A percentile compares a stretch with the other conserved stretches of the same genome.
phyloP scores from a whole-genome alignment of 92 coral and sea anemone genomes.

The Ricordea florida region DNA sequence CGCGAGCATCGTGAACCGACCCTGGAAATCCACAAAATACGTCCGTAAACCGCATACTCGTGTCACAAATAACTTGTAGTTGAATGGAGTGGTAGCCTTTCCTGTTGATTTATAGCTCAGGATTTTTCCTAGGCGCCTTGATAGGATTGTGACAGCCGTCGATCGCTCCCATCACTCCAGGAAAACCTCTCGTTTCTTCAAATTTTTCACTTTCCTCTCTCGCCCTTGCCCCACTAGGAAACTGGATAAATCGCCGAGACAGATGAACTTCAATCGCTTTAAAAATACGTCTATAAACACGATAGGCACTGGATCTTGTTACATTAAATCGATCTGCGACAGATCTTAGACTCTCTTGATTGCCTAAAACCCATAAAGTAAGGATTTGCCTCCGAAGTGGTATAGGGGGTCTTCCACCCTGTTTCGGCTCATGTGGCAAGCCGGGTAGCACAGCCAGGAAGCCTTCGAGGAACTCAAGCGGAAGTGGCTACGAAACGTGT shows the following conservation, averaged over 20 bases:
- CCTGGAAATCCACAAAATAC: conserved; percentile 70
- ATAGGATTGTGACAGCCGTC: conserved; percentile 58
- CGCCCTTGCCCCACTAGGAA: conserved; percentile 46
- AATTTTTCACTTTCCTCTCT: conserved; percentile 24
- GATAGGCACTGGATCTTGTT: conserved; percentile 37
- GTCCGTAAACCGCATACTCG: conserved; percentile 48
- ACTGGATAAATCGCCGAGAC: conserved; percentile 44
- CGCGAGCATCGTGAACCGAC: conserved; percentile 62
- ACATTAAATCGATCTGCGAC: conserved; percentile 64
- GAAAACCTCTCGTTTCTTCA: conserved; percentile 46
- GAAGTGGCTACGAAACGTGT: too few relatives aligned
- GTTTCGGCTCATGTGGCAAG: conserved; percentile 13
- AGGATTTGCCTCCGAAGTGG: conserved; percentile 54
- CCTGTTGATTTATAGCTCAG: conserved; percentile 63
- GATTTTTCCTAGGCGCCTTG: conserved; percentile 29
- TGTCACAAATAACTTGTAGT: conserved; percentile 61
- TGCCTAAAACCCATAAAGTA: conserved; percentile 59
- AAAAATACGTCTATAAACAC: conserved; percentile 50
- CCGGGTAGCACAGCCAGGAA: conserved; percentile 36
- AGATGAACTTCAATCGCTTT: conserved; percentile 38
- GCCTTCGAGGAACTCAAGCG: conserved; percentile 26
- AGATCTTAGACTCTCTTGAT: conserved; percentile 53
- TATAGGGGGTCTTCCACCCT: conserved; percentile 49
- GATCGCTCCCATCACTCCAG: conserved; percentile 50
- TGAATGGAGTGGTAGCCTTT: conserved; percentile 45